Base-by-base conservation (phyloP, 2,888 invertebrate species). In the Polymixis flavicincta region DNA sequence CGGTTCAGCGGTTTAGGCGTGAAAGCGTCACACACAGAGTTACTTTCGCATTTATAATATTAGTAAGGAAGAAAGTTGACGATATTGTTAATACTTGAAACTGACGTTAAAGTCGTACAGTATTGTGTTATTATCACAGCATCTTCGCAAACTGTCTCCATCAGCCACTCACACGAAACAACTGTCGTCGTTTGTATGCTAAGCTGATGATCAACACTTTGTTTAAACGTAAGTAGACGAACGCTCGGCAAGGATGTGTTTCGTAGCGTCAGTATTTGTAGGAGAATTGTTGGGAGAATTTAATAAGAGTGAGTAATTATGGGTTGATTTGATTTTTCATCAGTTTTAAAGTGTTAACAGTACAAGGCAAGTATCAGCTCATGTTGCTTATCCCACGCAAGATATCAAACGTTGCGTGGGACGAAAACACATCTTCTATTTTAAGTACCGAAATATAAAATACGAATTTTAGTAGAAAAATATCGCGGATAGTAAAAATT, bases 401-500 rank as follows among this genome's bases (percentile, higher is more conserved):
- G 25, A 45, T 32, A 59, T 0, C 13, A 22, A 37, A 25, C n/a
- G 6, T 28, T 25, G 48, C 45, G 63, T 48, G 45, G 2, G 52
- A 14, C 28, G 50, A 37, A 28, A 54, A 59, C 32, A 37, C 19
- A 13, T 60, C 25, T 59, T 48, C 63, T 52, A 67, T 77, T 73
- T 85, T 73, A 83, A 73, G 78, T 28, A 71, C 60, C n/a, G n/a
- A 71, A 55, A 55, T 64, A 83, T 82, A 71, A 85, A 81, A 75
- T 45, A 67, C n/a, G 37, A 61, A 68, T 85, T 85, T 83, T 65
- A 85, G 70, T 82, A 50, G 70, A 77, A 83, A 85, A 82, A 78
- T 83, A 85, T 82, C 78, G 67, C 64, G 48, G 48, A 65, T 78
- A 82, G 67, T 83, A 83, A 85, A 83, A 82, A 61, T 28, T 68